Evolutionary conservation across 64 coral and sea anemone species (phyloP).

Genomic region (Cladopsammia gracilis): DNA sequence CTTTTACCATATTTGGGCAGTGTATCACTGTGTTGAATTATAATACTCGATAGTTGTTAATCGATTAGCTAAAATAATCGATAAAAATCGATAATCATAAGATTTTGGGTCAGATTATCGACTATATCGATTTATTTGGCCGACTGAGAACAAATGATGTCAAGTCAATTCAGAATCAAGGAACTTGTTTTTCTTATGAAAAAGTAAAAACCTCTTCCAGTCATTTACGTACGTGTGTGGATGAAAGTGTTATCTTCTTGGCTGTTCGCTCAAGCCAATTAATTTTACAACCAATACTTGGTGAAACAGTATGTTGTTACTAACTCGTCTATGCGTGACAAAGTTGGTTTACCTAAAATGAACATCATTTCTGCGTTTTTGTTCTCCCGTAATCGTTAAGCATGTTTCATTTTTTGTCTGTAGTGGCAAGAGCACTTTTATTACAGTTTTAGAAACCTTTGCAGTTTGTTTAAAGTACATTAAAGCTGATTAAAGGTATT

Average conservation of each 20-base stretch:
- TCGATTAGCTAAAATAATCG: no score
- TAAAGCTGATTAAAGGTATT: not conserved
- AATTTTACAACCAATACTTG: not conserved
- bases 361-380: not conserved
- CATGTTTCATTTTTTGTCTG: not conserved
- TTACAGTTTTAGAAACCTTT: not conserved
- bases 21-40: no score
- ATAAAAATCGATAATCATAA: no score
- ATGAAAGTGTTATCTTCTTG: slow-evolving; percentile 1
- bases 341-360: not conserved
- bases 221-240: not conserved
- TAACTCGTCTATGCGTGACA: not conserved
- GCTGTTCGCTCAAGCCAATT: slow-evolving; percentile 3
- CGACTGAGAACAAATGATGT: no score
- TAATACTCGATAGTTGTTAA: no score
- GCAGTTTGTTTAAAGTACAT: not conserved
- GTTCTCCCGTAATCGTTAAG: not conserved
- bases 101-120: no score
- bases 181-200: no score
- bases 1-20: no score
- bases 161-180: no score
- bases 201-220: no score
- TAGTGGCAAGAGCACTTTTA: not conserved
- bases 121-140: no score
- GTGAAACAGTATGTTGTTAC: not conserved